A percentile compares a stretch with the other conserved stretches of the same genome.
These are phyloP conservation scores for Sarcophilus harrisii DNA, from an alignment of 2,797 vertebrate species.

Conservation along the genomic window DNA sequence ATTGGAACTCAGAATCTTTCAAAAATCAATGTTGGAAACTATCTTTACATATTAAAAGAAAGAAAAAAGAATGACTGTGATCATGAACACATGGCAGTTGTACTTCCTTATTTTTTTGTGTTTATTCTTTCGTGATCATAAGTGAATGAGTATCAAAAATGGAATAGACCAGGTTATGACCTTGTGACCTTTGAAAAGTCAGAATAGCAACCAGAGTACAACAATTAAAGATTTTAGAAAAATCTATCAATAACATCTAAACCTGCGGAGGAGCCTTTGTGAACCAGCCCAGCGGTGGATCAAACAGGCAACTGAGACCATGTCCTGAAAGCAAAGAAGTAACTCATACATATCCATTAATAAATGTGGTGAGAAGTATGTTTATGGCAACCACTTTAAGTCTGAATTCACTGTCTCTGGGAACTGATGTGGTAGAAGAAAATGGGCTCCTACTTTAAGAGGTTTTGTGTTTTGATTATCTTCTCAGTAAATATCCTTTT, in stretches of 20 bases:
- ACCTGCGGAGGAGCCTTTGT: neutral
- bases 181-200: neutral
- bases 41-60: too few species aligned
- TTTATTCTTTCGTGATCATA: neutral
- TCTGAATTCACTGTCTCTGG: neutral
- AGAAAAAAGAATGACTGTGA: neutral
- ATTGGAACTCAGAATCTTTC: too few species aligned
- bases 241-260: neutral
- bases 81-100: neutral
- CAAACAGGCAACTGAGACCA: neutral
- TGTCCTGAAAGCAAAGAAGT: neutral
- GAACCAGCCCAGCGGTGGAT: neutral
- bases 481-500: neutral
- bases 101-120: neutral
- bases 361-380: neutral
- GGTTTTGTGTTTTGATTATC: neutral
- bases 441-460: neutral
- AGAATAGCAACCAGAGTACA: neutral
- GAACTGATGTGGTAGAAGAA: neutral
- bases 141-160: neutral
- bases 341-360: neutral
- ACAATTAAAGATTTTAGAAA: neutral
- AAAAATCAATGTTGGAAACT: too few species aligned
- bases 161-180: neutral
- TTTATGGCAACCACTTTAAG: neutral